Percentiles rank a stretch among this genome's conserved stretches.
Evolutionary conservation across 2,113 vertebrate genomes (phyloP).

Genomic region (Lagopus muta): DNA sequence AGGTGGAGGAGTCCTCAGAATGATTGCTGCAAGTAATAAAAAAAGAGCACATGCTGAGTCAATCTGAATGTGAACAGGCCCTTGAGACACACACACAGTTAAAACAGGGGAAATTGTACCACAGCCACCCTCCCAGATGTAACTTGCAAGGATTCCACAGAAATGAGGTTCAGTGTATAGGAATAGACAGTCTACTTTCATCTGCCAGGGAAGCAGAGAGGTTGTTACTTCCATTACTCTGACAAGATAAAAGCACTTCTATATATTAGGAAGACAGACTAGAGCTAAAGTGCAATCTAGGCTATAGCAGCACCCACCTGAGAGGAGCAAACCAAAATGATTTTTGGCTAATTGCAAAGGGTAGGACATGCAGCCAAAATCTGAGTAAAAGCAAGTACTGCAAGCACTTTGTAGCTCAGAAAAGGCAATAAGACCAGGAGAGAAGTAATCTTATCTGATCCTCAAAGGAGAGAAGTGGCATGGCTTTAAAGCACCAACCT

Average conservation of each 20-base stretch:
- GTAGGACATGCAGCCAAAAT: no score
- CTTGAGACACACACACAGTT: not conserved
- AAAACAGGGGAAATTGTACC: not conserved
- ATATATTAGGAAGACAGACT: not conserved
- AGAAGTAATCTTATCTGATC: not conserved
- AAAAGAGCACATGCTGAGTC: not conserved
- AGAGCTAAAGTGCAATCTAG: not conserved
- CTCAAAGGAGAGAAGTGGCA: not conserved
- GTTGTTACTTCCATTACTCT: not conserved
- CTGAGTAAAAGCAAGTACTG: not conserved
- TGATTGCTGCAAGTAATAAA: slow-evolving; percentile 31
- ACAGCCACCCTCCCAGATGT: not conserved
- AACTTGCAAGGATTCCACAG: not conserved
- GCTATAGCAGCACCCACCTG: not conserved
- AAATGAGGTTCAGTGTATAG: not conserved
- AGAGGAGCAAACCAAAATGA: not conserved
- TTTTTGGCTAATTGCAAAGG: not conserved
- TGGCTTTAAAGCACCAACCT: not conserved
- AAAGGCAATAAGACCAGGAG: not conserved
- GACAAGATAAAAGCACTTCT: not conserved
- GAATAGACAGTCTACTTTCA: not conserved
- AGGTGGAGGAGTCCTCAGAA: slow-evolving; percentile 37
- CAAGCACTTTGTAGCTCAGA: not conserved
- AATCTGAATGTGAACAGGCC: not conserved
- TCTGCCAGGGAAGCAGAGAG: not conserved